A percentile compares a stretch with the other conserved stretches of the same genome.
phyloP scores from a whole-genome alignment of 2,797 vertebrate species.

The Petrocephalus schoutedeni region DNA sequence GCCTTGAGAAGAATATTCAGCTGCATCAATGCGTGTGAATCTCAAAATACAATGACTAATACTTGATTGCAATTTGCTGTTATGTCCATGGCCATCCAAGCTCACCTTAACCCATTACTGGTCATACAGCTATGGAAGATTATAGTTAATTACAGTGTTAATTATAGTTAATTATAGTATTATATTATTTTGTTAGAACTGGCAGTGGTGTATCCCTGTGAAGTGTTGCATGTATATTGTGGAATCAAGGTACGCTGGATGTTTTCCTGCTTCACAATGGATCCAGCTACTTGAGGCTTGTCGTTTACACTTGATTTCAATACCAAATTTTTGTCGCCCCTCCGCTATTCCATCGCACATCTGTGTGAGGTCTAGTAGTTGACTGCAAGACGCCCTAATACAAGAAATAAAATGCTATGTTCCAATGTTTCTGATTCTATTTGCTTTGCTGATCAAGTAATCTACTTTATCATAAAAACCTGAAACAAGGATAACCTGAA shows the following conservation, averaged over 20 bases:
- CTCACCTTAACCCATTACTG: neutral
- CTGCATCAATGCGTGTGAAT: neutral
- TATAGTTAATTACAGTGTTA: neutral
- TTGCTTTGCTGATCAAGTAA: neutral
- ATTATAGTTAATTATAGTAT: neutral
- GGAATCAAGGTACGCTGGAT: neutral
- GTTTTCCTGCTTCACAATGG: neutral
- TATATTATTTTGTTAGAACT: neutral
- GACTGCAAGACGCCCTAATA: conserved; percentile 49
- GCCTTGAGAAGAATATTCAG: neutral
- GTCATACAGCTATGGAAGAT: neutral
- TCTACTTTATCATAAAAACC: neutral
- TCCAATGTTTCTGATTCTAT: neutral
- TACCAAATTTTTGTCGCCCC: conserved; percentile 53
- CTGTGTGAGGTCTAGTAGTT: conserved; percentile 49
- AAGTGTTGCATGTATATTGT: neutral
- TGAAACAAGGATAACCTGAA: too few relatives aligned
- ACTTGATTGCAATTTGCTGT: neutral
- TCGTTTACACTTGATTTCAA: conserved; percentile 37
- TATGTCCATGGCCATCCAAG: neutral
- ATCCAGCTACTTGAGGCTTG: conserved; percentile 30
- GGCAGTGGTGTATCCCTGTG: neutral
- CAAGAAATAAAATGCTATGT: conserved; percentile 46
- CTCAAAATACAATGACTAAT: neutral
- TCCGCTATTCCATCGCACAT: conserved; percentile 48